phyloP scores from a whole-genome alignment of 2,113 vertebrate species.

The Scolopax mira region DNA sequence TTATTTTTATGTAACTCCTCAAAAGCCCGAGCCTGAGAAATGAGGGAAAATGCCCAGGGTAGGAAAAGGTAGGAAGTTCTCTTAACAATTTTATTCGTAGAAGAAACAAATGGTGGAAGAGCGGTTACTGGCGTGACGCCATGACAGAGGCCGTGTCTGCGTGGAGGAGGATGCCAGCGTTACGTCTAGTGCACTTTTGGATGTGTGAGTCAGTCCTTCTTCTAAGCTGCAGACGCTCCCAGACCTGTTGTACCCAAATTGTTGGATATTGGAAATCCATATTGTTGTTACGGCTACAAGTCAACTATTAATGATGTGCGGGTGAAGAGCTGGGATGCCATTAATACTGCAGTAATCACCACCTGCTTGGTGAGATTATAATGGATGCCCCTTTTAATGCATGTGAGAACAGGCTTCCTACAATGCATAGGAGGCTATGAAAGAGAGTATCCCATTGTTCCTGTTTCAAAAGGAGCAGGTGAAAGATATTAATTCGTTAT shows the following conservation, averaged over 20 bases:
- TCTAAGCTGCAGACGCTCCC: background rate
- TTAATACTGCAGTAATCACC: conserved; percentile 9
- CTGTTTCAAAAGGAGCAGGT: background rate
- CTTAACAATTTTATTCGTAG: conserved; percentile 26
- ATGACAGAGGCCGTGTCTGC: background rate
- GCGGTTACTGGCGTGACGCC: background rate
- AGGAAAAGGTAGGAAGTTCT: conserved; percentile 47
- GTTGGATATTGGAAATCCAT: background rate
- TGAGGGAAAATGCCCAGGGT: conserved; percentile 58
- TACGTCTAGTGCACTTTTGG: background rate
- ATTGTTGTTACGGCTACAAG: background rate
- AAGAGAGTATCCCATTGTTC: background rate
- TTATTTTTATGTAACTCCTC: background rate
- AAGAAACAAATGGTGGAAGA: conserved; percentile 19
- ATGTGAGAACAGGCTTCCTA: background rate
- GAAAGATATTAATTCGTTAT: background rate
- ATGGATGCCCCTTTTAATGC: background rate
- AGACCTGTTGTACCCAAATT: background rate
- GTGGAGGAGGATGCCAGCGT: background rate
- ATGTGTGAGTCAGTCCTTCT: background rate
- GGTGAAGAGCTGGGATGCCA: background rate
- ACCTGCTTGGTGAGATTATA: background rate
- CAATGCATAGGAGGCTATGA: background rate
- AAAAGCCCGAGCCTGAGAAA: conserved; percentile 36
- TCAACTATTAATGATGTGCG: background rate